phyloP scores from a whole-genome alignment of 1,140 invertebrate genomes.

The Pseudomyrmex flavicornis region DNA sequence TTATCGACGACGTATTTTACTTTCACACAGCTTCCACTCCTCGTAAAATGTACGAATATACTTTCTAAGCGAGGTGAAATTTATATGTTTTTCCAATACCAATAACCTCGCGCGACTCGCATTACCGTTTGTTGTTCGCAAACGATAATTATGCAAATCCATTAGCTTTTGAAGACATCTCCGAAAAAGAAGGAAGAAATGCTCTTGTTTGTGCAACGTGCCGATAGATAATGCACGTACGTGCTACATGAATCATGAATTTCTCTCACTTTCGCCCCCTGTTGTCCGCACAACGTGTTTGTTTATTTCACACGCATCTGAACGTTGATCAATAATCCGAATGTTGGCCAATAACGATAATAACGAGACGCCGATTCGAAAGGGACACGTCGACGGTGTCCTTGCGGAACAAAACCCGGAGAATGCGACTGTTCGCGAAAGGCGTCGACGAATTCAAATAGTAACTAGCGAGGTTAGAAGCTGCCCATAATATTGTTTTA shows the following conservation, averaged over 20 bases:
- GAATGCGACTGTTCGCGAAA: background rate
- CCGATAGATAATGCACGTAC: background rate
- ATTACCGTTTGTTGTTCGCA: background rate
- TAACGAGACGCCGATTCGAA: background rate
- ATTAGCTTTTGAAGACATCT: constrained; percentile 21
- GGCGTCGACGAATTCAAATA: constrained; percentile 1
- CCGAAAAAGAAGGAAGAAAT: background rate
- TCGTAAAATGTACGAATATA: constrained; percentile 29
- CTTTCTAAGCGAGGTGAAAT: constrained; percentile 47
- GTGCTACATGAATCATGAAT: background rate
- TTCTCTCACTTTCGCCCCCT: constrained; percentile 49
- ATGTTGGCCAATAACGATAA: background rate
- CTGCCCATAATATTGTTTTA: background rate
- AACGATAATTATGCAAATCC: constrained; percentile 18
- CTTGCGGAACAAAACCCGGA: background rate
- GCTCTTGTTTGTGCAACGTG: constrained; percentile 22
- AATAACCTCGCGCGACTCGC: background rate
- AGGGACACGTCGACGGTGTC: background rate
- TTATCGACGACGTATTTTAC: constrained; percentile 14
- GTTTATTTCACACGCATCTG: constrained; percentile 15
- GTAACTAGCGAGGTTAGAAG: background rate
- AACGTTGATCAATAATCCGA: background rate
- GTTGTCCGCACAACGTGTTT: background rate
- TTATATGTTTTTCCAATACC: constrained; percentile 33
- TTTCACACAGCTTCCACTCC: constrained; percentile 47